These are phyloP conservation scores for Gryon sp. DNA, from an alignment of 1,140 invertebrate species.

Conservation along the genomic window DNA sequence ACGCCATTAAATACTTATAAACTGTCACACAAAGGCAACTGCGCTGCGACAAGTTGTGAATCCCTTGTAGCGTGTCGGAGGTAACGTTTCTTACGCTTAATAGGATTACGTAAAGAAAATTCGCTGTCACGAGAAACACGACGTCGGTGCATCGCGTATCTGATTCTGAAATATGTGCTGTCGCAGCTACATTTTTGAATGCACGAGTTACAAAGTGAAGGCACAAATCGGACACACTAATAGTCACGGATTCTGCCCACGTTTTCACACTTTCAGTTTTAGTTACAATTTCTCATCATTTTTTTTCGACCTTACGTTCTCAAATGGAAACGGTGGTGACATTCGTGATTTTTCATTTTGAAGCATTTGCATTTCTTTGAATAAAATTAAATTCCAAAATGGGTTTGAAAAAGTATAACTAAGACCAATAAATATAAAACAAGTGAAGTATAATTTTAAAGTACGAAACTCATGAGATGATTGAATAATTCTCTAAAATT, in stretches of 20 bases:
- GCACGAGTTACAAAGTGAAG: slow-evolving; percentile 41
- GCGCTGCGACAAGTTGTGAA: slow-evolving; percentile 28
- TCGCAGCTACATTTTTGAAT: slow-evolving; percentile 43
- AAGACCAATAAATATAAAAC: no score
- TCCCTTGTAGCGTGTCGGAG: slow-evolving; percentile 52
- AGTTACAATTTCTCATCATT: slow-evolving; percentile 6
- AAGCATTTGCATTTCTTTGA: not conserved
- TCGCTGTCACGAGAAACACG: slow-evolving; percentile 53
- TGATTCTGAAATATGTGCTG: slow-evolving; percentile 56
- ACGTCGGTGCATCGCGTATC: slow-evolving; percentile 54
- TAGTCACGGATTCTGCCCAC: slow-evolving; percentile 51
- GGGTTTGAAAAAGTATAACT: no score
- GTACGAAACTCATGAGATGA: no score
- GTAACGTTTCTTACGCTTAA: slow-evolving; percentile 56
- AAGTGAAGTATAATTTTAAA: no score
- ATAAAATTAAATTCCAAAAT: slow-evolving; percentile 6
- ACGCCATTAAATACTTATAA: slow-evolving; percentile 29
- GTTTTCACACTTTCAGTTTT: slow-evolving; percentile 38
- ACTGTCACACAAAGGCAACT: slow-evolving; percentile 25
- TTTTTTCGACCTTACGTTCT: not conserved
- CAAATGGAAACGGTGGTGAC: no score
- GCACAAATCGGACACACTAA: slow-evolving; percentile 40
- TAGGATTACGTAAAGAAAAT: slow-evolving; percentile 62
- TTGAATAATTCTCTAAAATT: no score
- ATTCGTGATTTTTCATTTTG: no score